Evolutionary conservation across 1,140 invertebrate genomes (phyloP).

Genomic region (Drosophila rufa): DNA sequence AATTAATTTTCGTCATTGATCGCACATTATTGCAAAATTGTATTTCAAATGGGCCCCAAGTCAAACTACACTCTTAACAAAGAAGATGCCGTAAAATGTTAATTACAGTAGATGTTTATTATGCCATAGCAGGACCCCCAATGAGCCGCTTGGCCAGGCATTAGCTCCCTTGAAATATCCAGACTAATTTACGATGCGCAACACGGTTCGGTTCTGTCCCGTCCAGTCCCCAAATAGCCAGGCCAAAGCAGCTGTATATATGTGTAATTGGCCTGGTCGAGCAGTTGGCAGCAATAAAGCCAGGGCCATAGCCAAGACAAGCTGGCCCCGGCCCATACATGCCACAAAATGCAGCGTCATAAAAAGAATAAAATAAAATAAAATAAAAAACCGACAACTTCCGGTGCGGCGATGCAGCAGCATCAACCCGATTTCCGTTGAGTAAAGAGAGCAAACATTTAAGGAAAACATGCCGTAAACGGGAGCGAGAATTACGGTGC

Average conservation of each 20-base stretch:
- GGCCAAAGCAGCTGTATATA: constrained; percentile 41
- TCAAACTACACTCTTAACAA: constrained; percentile 2
- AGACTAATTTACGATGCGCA: constrained; percentile 60
- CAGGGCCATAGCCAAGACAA: constrained; percentile 9
- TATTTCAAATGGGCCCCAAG: background rate
- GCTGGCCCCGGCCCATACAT: constrained; percentile 35
- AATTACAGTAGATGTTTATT: constrained; percentile 64
- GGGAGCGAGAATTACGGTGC: constrained; percentile 13
- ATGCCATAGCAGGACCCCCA: constrained; percentile 33
- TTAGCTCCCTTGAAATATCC: constrained; percentile 56
- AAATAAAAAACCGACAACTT: constrained; percentile 40
- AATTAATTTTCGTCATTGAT: background rate
- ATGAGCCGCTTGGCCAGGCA: constrained; percentile 51
- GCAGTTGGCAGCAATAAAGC: constrained; percentile 21
- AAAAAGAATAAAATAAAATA: constrained; percentile 57
- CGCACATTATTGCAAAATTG: background rate
- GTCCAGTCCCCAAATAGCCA: constrained; percentile 49
- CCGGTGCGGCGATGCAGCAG: constrained; percentile 17
- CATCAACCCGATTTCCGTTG: constrained; percentile 39
- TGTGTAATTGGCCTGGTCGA: constrained; percentile 56
- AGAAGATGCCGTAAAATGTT: constrained; percentile 55
- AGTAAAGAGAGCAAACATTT: constrained; percentile 36
- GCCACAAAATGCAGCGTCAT: constrained; percentile 67
- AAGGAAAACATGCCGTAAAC: constrained; percentile 38
- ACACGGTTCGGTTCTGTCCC: constrained; percentile 28